Conservation (phyloP, 2,888 invertebrate genomes). For the Carcina quercana region DNA sequence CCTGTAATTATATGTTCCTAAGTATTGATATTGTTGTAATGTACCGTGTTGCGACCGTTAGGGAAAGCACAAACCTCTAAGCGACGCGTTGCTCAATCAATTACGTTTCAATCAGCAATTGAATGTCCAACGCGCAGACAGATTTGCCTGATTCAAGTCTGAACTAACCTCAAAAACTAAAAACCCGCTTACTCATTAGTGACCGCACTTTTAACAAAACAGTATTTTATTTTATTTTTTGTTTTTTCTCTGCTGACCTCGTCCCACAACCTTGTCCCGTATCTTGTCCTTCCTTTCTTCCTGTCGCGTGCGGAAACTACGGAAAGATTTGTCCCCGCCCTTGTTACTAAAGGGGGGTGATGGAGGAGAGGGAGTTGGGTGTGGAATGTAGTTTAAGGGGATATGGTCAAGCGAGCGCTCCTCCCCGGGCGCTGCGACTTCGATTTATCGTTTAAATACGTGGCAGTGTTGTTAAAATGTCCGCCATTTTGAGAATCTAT, state of each 20-base stretch:
- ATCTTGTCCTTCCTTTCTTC: constrained; percentile 20
- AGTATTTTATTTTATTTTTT: constrained; percentile 22
- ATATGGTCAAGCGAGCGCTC: constrained; percentile 42
- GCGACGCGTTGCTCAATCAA: neutral
- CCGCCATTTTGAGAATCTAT: constrained; percentile 4
- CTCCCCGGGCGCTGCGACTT: constrained; percentile 27
- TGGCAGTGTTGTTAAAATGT: constrained; percentile 20
- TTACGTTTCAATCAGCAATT: too few species aligned
- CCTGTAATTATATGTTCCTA: neutral
- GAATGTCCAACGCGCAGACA: too few species aligned
- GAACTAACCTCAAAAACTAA: constrained; percentile 5
- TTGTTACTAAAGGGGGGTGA: constrained; percentile 19
- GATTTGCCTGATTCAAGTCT: constrained; percentile 2
- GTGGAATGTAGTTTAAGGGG: constrained; percentile 28
- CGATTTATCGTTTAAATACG: constrained; percentile 47
- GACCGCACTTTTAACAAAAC: constrained; percentile 43
- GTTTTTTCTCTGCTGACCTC: constrained; percentile 26
- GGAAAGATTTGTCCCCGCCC: constrained; percentile 28
- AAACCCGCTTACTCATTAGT: constrained; percentile 17
- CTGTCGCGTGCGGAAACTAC: constrained; percentile 28
- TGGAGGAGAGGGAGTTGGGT: constrained; percentile 17
- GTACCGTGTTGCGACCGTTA: too few species aligned
- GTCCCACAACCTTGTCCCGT: constrained; percentile 22
- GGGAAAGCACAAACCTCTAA: too few species aligned
- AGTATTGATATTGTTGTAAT: too few species aligned